Base-by-base conservation (phyloP, 2,797 vertebrate genomes). In the Rallus crepitans region DNA sequence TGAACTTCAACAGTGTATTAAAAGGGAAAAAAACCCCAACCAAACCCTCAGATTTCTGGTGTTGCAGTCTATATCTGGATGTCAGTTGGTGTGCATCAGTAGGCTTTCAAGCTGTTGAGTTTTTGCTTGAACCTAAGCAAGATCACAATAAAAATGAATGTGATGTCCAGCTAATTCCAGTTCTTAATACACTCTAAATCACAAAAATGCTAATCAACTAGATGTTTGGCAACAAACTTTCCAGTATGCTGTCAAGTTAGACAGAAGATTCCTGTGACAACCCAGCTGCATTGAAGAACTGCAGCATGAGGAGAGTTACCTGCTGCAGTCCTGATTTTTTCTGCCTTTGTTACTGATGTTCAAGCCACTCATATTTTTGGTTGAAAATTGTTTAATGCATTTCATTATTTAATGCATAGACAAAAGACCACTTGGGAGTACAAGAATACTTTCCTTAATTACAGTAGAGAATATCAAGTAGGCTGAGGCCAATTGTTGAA, bases 361-460 rank as follows among this genome's bases (percentile, higher is more conserved):
- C 42, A 52, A 89, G 27, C 66, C 30, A 21, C 60, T 95, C 10
- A 1, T 33, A 18, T 48, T 90, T 96, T 87, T 57, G 83, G 37
- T 83, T 87, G 39, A 92, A 96, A 96, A 91, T 21, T 57, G 13
- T 52, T 61, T 68, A 72, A 59, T 56, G 10, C 86, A 64, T 88
- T 94, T 85, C 18, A 42, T 42, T 42, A 17, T 42, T 47, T 47
- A 23, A 47, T 47, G 45, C 70, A 31, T 70, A 76, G 61, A 93
- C 42, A 85, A 96, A 91, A 68, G 28, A 72, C 17, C 24, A 40
- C 25, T 45, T 50, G 52, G 53, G 48, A 88, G 14, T 60, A 35
- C 75, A 88, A 57, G 55, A 91, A 57, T 85, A 83, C 89, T 87
- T 95, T 50, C 55, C 33, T 93, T 69, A 68, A 73, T 92, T 79